These are phyloP conservation scores for Apantesis nais DNA, from an alignment of 2,888 invertebrate species.

Conservation along the genomic window DNA sequence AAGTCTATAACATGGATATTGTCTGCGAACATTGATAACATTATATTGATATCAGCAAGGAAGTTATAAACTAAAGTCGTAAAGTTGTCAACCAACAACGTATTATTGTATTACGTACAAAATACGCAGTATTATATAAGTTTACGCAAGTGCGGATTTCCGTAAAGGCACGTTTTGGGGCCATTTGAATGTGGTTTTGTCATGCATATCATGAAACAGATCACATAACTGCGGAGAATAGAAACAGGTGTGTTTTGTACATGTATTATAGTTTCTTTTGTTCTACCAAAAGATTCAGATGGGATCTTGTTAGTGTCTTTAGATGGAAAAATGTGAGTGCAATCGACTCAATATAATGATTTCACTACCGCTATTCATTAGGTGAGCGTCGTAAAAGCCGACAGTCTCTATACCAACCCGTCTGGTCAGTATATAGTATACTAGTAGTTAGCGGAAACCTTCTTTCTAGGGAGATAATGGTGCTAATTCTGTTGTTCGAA, in stretches of 20 bases:
- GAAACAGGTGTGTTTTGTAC: not conserved
- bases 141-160: slow-evolving; percentile 5
- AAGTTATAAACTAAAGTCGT: slow-evolving; percentile 51
- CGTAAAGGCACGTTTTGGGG: not conserved
- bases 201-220: slow-evolving; percentile 5
- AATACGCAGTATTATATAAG: slow-evolving; percentile 32
- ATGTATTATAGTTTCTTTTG: no score
- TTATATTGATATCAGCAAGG: slow-evolving; percentile 46
- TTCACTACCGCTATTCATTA: no score
- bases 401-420: no score
- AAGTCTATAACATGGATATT: slow-evolving; percentile 28
- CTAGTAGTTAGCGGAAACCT: no score
- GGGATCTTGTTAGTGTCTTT: no score
- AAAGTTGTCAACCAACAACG: slow-evolving; percentile 52
- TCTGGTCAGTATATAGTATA: no score
- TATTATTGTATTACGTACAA: slow-evolving; percentile 43
- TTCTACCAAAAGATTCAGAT: no score
- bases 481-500: no score
- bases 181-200: not conserved
- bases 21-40: slow-evolving; percentile 25
- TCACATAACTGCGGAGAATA: not conserved
- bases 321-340: no score
- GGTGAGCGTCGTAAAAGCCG: no score
- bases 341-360: no score
- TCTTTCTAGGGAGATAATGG: no score